phyloP scores from a whole-genome alignment of 2,888 invertebrate species.

The Phlogophora meticulosa region DNA sequence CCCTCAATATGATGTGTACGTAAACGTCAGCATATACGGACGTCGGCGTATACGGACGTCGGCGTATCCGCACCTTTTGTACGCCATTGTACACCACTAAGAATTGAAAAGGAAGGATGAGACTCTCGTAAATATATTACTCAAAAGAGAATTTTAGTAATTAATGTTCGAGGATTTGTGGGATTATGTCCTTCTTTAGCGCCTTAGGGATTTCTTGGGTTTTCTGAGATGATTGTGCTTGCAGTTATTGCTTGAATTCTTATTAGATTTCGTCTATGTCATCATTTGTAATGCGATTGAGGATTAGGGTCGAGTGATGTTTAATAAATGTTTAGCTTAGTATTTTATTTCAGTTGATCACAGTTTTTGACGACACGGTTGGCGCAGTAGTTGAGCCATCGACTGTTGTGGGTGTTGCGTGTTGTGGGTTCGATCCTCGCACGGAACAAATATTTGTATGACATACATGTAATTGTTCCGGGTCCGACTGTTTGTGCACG shows the following conservation, averaged over 20 bases:
- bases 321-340: too few relatives aligned
- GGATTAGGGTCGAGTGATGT: too few relatives aligned
- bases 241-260: not conserved
- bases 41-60: slow-evolving; percentile 57
- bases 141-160: slow-evolving; percentile 45
- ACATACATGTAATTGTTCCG: too few relatives aligned
- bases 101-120: slow-evolving; percentile 57
- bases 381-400: too few relatives aligned
- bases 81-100: slow-evolving; percentile 47
- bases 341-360: too few relatives aligned
- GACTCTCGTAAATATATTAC: slow-evolving; percentile 63
- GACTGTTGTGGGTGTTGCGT: too few relatives aligned
- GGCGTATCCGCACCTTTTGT: slow-evolving; percentile 64
- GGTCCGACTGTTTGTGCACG: too few relatives aligned
- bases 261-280: not conserved
- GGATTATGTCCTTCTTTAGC: not conserved
- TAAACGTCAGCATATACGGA: slow-evolving; percentile 55
- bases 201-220: not conserved
- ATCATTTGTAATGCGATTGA: not conserved
- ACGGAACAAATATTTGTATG: too few relatives aligned
- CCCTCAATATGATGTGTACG: slow-evolving; percentile 65
- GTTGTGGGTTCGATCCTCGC: too few relatives aligned
- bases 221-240: not conserved
- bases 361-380: too few relatives aligned
- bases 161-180: slow-evolving; percentile 38